phyloP scores from a whole-genome alignment of 2,797 vertebrate genomes.

The Manis pentadactyla region DNA sequence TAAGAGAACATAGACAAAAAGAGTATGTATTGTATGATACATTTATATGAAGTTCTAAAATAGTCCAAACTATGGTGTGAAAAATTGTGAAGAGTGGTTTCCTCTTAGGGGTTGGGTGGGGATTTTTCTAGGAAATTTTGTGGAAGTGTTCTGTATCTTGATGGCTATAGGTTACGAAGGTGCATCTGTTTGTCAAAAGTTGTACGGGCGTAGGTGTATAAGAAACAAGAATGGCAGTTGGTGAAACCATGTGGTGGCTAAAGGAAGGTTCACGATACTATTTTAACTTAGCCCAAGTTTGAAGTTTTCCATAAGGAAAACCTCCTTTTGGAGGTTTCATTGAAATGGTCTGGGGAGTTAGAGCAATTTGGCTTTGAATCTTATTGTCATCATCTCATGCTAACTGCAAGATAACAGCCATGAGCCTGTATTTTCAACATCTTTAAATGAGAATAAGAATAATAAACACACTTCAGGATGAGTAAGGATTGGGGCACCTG shows the following conservation, averaged over 20 bases:
- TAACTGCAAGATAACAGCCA: background rate
- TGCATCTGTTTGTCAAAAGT: background rate
- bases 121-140: background rate
- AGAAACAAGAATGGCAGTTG: background rate
- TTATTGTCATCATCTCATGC: background rate
- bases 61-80: background rate
- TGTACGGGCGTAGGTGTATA: background rate
- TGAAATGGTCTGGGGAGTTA: background rate
- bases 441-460: background rate
- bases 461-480: background rate
- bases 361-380: background rate
- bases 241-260: background rate
- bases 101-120: background rate
- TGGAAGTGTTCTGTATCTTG: background rate
- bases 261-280: background rate
- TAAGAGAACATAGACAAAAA: background rate
- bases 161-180: background rate
- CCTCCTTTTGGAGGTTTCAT: too few relatives aligned
- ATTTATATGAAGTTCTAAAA: background rate
- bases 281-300: background rate
- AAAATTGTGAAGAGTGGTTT: background rate
- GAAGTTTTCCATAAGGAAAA: constrained; percentile 2
- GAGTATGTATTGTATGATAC: background rate
- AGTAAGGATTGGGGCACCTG: background rate
- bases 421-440: background rate